Percentiles rank a stretch among this genome's conserved stretches.
These are phyloP conservation scores for Prionace glauca DNA, from an alignment of 2,797 vertebrate genomes.

Conservation along the genomic window DNA sequence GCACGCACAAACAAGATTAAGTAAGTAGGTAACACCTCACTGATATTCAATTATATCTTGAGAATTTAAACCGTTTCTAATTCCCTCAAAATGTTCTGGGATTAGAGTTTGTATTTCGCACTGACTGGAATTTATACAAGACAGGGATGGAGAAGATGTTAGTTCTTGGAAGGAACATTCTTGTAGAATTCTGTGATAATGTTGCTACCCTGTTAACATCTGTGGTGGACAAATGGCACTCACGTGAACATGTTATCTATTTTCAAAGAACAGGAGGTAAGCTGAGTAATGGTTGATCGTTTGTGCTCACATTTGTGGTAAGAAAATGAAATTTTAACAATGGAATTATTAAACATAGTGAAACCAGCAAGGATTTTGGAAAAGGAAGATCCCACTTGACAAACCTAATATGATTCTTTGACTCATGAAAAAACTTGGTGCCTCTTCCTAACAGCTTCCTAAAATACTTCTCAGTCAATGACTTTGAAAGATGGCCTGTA, in stretches of 20 bases:
- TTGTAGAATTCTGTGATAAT: not conserved
- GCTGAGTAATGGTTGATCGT: not conserved
- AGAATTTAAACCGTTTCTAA: not conserved
- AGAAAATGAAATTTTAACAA: not conserved
- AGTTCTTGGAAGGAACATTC: not conserved
- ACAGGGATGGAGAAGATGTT: not conserved
- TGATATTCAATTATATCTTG: not conserved
- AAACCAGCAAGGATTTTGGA: not conserved
- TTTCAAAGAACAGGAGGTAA: not conserved
- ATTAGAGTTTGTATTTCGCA: not conserved
- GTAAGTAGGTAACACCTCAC: not conserved
- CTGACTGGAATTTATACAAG: not conserved
- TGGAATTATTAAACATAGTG: not conserved
- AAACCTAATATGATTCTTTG: not conserved
- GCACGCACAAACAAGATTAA: not conserved
- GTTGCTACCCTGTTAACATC: not conserved
- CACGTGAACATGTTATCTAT: not conserved
- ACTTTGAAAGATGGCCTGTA: not conserved
- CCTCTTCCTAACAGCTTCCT: not conserved
- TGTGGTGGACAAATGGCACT: not conserved
- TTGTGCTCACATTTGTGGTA: not conserved
- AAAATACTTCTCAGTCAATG: not conserved
- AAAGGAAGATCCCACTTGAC: not conserved
- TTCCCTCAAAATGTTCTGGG: not conserved
- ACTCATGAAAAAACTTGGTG: not conserved